phyloP scores from a whole-genome alignment of 1,140 invertebrate genomes.

The Teleopsis dalmanni region DNA sequence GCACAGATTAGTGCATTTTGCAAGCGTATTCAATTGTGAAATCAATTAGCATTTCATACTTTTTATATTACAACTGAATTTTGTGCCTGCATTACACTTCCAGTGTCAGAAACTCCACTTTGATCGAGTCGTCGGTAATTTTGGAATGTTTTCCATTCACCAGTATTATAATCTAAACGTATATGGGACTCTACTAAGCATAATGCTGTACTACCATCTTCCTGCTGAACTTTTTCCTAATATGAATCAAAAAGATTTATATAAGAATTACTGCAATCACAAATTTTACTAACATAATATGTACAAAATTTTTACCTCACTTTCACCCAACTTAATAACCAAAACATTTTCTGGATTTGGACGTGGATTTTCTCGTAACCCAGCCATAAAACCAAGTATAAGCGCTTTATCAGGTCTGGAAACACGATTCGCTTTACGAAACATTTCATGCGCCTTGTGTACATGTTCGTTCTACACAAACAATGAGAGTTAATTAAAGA shows the following conservation, averaged over 20 bases:
- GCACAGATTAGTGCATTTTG: no score
- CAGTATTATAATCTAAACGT: conserved; percentile 80
- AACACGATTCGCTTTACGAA: conserved; percentile 89
- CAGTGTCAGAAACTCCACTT: conserved; percentile 6
- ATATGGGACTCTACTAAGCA: conserved; percentile 75
- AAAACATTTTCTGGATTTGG: conserved; percentile 42
- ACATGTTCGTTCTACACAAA: conserved; percentile 96
- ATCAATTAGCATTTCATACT: background rate
- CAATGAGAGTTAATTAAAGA: conserved; percentile 39
- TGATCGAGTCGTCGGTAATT: conserved; percentile 54
- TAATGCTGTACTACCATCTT: conserved; percentile 51
- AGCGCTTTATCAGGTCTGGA: conserved; percentile 93
- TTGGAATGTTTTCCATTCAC: conserved; percentile 78
- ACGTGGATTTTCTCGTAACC: conserved; percentile 50
- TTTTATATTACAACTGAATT: conserved; percentile 18
- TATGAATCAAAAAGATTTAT: background rate
- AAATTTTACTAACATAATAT: background rate
- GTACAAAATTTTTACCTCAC: no score
- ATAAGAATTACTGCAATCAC: background rate
- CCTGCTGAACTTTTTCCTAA: conserved; percentile 59
- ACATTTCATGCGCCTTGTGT: conserved; percentile 95
- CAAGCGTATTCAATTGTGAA: background rate
- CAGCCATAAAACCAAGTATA: conserved; percentile 97
- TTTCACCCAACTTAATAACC: conserved; percentile 42
- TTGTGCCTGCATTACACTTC: conserved; percentile 15